Conservation (phyloP, 1,140 invertebrate species). For the Periplaneta americana region DNA sequence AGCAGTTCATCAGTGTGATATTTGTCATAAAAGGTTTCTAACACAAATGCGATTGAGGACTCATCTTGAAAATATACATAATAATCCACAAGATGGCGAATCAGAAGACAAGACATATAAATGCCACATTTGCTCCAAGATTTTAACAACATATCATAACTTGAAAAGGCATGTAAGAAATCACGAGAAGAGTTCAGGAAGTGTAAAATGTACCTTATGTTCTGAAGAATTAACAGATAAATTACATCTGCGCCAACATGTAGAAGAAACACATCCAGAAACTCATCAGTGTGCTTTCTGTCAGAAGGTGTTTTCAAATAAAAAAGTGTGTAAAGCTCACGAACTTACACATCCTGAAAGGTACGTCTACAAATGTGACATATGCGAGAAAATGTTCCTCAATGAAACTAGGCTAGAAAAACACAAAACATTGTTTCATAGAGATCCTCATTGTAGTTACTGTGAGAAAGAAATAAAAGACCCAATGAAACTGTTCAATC, state of each 20-base stretch:
- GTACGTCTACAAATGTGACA: conserved; percentile 12
- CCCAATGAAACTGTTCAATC: conserved; percentile 11
- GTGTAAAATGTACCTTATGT: conserved; percentile 7
- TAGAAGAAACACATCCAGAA: conserved; percentile 9
- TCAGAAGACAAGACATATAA: not conserved
- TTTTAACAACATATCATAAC: conserved; percentile 14
- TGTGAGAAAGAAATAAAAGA: conserved; percentile 16
- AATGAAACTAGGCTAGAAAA: conserved; percentile 4
- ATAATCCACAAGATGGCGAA: not conserved
- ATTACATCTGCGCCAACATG: conserved; percentile 5
- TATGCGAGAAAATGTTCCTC: conserved; percentile 14
- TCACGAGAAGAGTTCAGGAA: conserved; percentile 6
- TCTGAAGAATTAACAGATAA: conserved; percentile 5
- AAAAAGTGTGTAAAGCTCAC: conserved; percentile 9
- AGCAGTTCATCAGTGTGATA: not conserved
- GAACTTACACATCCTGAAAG: conserved; percentile 10
- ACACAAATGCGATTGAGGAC: conserved; percentile 5
- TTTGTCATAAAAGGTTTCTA: conserved; percentile 5
- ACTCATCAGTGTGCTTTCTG: conserved; percentile 13
- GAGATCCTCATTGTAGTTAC: conserved; percentile 17
- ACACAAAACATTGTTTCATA: conserved; percentile 12
- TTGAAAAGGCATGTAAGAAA: conserved; percentile 13
- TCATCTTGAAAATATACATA: conserved; percentile 6
- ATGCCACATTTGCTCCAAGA: conserved; percentile 10
- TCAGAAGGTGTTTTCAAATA: conserved; percentile 8